Percentiles rank a stretch among this genome's conserved stretches.
Conservation (phyloP, 2,797 vertebrate species). For the Gila robusta region DNA sequence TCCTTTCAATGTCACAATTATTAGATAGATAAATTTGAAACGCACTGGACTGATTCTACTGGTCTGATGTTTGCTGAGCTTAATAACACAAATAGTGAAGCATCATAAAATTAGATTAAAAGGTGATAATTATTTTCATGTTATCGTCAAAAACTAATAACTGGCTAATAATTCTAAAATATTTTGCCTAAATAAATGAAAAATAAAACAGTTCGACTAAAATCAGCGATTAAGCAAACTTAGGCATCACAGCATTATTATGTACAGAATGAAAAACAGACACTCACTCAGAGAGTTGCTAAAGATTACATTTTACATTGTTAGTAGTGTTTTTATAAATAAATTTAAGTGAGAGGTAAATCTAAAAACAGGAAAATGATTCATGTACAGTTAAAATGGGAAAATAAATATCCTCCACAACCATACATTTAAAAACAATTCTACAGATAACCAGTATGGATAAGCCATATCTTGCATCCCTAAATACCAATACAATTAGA, state of each 20-base stretch:
- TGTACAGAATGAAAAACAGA: too few species aligned
- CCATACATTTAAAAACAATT: background rate
- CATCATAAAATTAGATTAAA: background rate
- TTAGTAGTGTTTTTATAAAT: background rate
- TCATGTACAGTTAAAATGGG: background rate
- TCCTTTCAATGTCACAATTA: background rate
- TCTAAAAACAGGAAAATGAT: background rate
- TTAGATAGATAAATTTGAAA: background rate
- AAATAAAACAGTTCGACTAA: background rate
- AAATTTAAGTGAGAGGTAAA: background rate
- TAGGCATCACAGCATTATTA: background rate
- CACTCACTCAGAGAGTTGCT: background rate
- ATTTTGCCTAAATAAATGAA: background rate
- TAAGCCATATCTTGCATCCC: background rate
- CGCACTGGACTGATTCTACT: background rate
- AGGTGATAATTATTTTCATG: background rate
- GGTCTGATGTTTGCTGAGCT: too few species aligned
- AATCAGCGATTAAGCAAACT: background rate
- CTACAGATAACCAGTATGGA: background rate
- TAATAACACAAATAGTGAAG: background rate
- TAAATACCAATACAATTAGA: background rate
- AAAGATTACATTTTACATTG: too few species aligned
- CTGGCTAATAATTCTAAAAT: background rate
- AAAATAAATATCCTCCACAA: background rate
- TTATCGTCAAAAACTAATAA: background rate